Percentiles rank a stretch among this genome's conserved stretches.
These are phyloP conservation scores for Drosophila nikananu DNA, from an alignment of 1,140 invertebrate species.

Conservation along the genomic window DNA sequence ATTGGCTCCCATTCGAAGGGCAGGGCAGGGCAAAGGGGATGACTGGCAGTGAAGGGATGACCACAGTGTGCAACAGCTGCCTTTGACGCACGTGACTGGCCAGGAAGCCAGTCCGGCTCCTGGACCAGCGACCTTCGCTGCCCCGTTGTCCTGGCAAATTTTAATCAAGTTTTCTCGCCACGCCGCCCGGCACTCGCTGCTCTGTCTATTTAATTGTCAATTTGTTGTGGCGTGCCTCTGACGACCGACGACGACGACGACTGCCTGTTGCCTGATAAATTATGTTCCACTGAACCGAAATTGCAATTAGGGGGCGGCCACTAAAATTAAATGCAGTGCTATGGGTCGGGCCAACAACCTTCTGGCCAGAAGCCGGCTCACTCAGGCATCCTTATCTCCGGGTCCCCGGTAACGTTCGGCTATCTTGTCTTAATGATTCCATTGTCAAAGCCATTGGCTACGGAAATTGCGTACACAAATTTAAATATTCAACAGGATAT, in stretches of 20 bases:
- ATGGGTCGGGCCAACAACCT: slow-evolving; percentile 25
- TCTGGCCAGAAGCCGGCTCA: slow-evolving; percentile 18
- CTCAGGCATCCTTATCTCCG: slow-evolving; percentile 68
- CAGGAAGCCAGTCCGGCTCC: slow-evolving; percentile 8
- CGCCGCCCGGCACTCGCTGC: slow-evolving; percentile 29
- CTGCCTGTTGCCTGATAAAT: slow-evolving; percentile 67
- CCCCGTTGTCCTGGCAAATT: slow-evolving; percentile 69
- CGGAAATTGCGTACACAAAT: slow-evolving; percentile 80
- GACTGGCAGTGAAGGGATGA: slow-evolving; percentile 20
- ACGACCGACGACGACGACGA: slow-evolving; percentile 12
- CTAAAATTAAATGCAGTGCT: slow-evolving; percentile 58
- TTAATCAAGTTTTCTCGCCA: slow-evolving; percentile 79
- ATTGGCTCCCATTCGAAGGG: slow-evolving; percentile 46
- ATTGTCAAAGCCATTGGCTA: slow-evolving; percentile 79
- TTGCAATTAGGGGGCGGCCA: slow-evolving; percentile 50
- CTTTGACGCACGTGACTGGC: slow-evolving; percentile 69
- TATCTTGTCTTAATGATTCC: slow-evolving; percentile 80
- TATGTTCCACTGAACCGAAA: slow-evolving; percentile 54
- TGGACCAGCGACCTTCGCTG: slow-evolving; percentile 1
- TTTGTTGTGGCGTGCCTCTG: slow-evolving; percentile 70
- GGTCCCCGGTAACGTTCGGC: slow-evolving; percentile 41
- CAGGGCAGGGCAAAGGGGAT: slow-evolving; percentile 9
- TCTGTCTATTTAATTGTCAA: slow-evolving; percentile 82
- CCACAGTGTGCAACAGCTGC: slow-evolving; percentile 70
- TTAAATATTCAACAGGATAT: slow-evolving; percentile 83